Conservation (phyloP, 2,888 invertebrate species). For the Cerastis rubricosa region DNA sequence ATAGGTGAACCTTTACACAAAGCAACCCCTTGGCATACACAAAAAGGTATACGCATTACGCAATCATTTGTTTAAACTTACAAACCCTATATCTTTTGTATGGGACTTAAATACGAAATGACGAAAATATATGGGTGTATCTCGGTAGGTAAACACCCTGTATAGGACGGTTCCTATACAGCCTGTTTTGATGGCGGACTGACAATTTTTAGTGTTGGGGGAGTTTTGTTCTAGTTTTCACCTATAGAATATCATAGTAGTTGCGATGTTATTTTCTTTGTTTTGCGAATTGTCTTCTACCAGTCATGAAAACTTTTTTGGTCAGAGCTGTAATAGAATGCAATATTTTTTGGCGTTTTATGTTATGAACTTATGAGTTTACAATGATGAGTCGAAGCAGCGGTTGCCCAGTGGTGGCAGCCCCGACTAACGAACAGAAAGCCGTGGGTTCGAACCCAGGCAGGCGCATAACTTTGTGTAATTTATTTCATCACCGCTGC, state of each 20-base stretch:
- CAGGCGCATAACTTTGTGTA: too few species aligned
- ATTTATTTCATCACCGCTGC: too few species aligned
- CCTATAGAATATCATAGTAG: not conserved
- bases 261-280: not conserved
- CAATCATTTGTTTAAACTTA: constrained; percentile 19
- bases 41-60: constrained; percentile 26
- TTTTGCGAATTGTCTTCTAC: not conserved
- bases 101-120: not conserved
- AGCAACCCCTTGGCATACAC: constrained; percentile 20
- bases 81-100: constrained; percentile 5
- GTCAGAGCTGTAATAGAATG: not conserved
- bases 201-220: not conserved
- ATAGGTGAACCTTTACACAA: constrained; percentile 23
- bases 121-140: not conserved
- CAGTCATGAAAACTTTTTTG: not conserved
- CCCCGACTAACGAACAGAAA: too few species aligned
- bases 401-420: too few species aligned
- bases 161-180: not conserved
- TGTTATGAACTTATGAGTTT: too few species aligned
- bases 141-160: too few species aligned
- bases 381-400: too few species aligned
- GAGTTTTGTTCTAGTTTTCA: not conserved
- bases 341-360: not conserved
- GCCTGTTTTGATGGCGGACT: not conserved
- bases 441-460: too few species aligned